Percentiles rank a stretch among this genome's conserved stretches.
Evolutionary conservation across 2,113 vertebrate species (phyloP).

Genomic region (Lepus americanus): DNA sequence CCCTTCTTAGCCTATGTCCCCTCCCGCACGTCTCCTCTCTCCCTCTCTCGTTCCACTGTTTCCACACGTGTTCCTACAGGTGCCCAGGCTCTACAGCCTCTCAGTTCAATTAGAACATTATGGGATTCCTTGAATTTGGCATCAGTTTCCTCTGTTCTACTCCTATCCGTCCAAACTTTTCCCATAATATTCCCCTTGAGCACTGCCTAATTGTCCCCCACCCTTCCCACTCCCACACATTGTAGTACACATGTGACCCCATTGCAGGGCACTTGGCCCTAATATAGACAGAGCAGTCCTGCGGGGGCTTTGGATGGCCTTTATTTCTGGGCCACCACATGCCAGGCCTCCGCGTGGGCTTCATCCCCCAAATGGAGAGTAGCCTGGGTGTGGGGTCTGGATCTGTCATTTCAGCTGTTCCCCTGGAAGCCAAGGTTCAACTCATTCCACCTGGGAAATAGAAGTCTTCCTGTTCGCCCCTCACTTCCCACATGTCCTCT

Average conservation of each 20-base stretch:
- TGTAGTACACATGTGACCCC: too few relatives aligned
- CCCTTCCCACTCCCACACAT: neutral
- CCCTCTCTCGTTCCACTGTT: neutral
- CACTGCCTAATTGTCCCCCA: neutral
- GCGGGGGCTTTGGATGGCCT: neutral
- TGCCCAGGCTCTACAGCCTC: neutral
- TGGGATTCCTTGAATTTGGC: neutral
- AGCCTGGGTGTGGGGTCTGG: neutral
- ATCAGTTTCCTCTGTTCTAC: neutral
- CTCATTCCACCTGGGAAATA: neutral
- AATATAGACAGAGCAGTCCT: neutral
- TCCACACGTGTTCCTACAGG: fast-evolving
- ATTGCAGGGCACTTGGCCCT: neutral
- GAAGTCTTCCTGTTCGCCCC: neutral
- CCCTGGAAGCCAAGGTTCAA: neutral
- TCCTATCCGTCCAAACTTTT: neutral
- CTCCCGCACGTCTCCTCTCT: neutral
- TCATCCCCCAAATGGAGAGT: neutral
- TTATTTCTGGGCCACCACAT: neutral
- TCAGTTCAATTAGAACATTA: neutral
- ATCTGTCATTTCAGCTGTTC: neutral
- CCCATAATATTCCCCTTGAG: neutral
- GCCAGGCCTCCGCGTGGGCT: neutral
- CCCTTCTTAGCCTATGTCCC: too few relatives aligned
- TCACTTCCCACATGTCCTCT: neutral